A percentile compares a stretch with the other conserved stretches of the same genome.
Evolutionary conservation across 2,113 vertebrate genomes (phyloP).

Genomic region (Promerops cafer): DNA sequence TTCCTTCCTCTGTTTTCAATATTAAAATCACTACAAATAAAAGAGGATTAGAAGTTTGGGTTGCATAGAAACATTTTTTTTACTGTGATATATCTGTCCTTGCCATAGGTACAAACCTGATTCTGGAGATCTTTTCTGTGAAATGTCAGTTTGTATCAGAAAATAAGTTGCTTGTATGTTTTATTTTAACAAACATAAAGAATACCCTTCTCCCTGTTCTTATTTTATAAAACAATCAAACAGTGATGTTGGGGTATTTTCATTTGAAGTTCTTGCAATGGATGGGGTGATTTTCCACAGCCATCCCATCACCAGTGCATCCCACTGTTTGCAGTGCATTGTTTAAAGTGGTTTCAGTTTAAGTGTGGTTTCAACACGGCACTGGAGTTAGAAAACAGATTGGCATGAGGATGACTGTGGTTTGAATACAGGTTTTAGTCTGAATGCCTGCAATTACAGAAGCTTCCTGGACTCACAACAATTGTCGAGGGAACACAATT

Average conservation of each 20-base stretch:
- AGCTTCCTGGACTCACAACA: not conserved
- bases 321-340: not conserved
- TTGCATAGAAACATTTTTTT: not conserved
- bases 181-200: not conserved
- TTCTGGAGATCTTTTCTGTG: not conserved
- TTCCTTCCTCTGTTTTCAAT: not conserved
- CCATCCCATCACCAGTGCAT: not conserved
- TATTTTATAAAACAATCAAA: not conserved
- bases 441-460: not conserved
- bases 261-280: not conserved
- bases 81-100: not conserved
- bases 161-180: not conserved
- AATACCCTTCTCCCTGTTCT: not conserved
- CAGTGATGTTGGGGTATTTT: not conserved
- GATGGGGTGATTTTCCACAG: not conserved
- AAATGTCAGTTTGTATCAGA: not conserved
- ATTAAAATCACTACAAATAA: not conserved
- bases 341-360: not conserved
- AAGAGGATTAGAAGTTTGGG: not conserved
- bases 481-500: not conserved
- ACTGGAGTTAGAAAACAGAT: not conserved
- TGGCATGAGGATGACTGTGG: not conserved
- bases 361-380: not conserved
- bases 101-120: not conserved
- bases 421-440: not conserved